These are phyloP conservation scores for Caloenas nicobarica DNA, from an alignment of 2,113 vertebrate genomes.

Conservation along the genomic window DNA sequence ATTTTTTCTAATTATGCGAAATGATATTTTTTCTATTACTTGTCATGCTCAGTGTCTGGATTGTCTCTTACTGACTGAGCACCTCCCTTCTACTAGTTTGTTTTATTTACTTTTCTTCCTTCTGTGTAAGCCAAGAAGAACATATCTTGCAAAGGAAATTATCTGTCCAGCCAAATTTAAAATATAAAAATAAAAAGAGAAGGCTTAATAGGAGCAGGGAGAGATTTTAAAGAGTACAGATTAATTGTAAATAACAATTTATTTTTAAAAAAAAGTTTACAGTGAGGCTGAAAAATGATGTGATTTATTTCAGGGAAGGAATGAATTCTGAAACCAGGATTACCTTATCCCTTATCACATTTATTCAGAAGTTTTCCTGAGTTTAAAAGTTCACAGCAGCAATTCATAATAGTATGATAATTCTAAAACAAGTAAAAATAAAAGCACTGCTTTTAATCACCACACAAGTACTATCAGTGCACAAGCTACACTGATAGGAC, in stretches of 20 bases:
- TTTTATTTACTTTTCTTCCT: conserved; percentile 16
- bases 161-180: not conserved
- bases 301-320: conserved; percentile 65
- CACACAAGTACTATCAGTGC: not conserved
- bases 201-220: not conserved
- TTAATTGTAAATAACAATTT: conserved; percentile 38
- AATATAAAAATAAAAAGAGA: conserved; percentile 3
- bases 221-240: conserved; percentile 1
- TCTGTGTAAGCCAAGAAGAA: conserved; percentile 39
- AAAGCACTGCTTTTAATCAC: conserved; percentile 69
- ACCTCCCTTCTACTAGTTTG: not conserved
- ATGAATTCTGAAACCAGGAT: conserved; percentile 59
- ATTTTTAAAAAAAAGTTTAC: conserved; percentile 17
- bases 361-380: conserved; percentile 66
- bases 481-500: not conserved
- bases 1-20: not conserved
- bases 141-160: not conserved
- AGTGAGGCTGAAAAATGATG: conserved; percentile 24
- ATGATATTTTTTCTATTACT: conserved; percentile 25
- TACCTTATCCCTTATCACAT: conserved; percentile 60
- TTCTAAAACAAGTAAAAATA: conserved; percentile 50
- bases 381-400: conserved; percentile 80
- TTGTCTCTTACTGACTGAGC: not conserved
- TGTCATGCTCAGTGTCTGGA: not conserved
- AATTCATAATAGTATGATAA: conserved; percentile 59